Evolutionary conservation across 2,113 vertebrate genomes (phyloP).

Genomic region (Syngnathoides biaculeatus): DNA sequence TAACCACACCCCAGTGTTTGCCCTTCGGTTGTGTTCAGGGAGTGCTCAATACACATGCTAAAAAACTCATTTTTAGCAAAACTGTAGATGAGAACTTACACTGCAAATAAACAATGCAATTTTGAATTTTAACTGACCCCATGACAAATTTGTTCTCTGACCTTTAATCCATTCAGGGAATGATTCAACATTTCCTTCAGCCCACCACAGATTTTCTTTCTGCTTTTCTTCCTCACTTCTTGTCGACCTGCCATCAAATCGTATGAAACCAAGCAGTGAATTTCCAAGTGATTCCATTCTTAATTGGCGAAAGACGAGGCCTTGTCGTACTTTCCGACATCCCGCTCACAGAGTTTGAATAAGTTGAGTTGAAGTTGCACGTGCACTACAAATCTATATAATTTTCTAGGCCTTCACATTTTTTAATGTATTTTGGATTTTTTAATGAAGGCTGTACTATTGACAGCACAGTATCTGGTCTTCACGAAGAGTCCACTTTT

Average conservation of each 20-base stretch:
- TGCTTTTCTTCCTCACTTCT: background rate
- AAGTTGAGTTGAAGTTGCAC: background rate
- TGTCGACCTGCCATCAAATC: background rate
- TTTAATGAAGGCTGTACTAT: conserved; percentile 5
- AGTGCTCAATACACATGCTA: too few species aligned
- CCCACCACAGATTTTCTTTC: conserved; percentile 10
- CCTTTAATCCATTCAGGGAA: conserved; percentile 26
- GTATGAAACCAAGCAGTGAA: conserved; percentile 5
- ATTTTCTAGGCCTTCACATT: background rate
- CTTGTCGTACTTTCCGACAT: background rate
- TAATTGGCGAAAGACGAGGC: conserved; percentile 30
- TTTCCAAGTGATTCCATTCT: conserved; percentile 32
- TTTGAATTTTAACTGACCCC: too few species aligned
- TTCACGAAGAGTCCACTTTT: conserved; percentile 16
- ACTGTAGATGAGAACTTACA: too few species aligned
- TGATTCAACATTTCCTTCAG: conserved; percentile 17
- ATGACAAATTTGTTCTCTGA: too few species aligned
- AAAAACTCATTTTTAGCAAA: too few species aligned
- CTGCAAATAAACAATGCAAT: too few species aligned
- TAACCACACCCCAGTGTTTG: too few species aligned
- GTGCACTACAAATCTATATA: too few species aligned
- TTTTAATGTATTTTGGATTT: background rate
- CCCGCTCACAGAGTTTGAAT: background rate
- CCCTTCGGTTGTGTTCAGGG: too few species aligned
- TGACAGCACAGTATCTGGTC: conserved; percentile 11